Evolutionary conservation across 2,113 vertebrate species (phyloP).

Genomic region (Oncorhynchus kisutch): DNA sequence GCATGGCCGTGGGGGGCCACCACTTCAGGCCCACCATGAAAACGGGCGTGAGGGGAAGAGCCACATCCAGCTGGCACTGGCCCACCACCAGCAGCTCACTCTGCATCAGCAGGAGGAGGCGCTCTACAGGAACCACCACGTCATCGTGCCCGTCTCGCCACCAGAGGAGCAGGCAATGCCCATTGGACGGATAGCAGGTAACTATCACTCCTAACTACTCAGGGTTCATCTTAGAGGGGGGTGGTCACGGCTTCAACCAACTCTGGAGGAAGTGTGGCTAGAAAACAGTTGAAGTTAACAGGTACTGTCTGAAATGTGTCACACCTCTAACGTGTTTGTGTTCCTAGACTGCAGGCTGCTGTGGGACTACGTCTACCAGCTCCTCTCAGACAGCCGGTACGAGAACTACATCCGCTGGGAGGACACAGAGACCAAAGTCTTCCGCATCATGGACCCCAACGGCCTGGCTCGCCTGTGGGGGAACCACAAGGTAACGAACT

Average conservation of each 20-base stretch:
- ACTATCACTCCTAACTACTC: slow-evolving; percentile 2
- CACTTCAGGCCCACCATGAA: slow-evolving; percentile 64
- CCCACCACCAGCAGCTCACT: slow-evolving; percentile 65
- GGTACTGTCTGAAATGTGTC: slow-evolving; percentile 1
- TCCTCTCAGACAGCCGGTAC: slow-evolving; percentile 98
- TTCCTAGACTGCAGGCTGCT: slow-evolving; percentile 91
- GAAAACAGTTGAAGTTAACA: not conserved
- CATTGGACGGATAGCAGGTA: slow-evolving; percentile 96
- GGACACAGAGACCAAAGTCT: slow-evolving; percentile 93
- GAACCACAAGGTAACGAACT: slow-evolving; percentile 89
- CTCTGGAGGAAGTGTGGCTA: not conserved
- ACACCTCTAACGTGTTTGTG: not conserved
- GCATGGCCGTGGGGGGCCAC: slow-evolving; percentile 66
- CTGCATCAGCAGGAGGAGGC: slow-evolving; percentile 86
- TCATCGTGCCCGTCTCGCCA: slow-evolving; percentile 91
- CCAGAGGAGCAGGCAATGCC: slow-evolving; percentile 89
- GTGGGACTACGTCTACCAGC: slow-evolving; percentile 99
- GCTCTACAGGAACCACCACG: slow-evolving; percentile 91
- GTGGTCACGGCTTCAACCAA: too few species aligned
- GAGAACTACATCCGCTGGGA: slow-evolving; percentile 99
- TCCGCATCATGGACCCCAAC: slow-evolving; percentile 98
- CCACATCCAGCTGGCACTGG: slow-evolving; percentile 74
- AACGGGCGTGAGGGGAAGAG: slow-evolving; percentile 86
- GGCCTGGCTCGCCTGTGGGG: slow-evolving; percentile 97
- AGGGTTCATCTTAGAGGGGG: too few species aligned